Base-by-base conservation (phyloP, 2,888 invertebrate genomes). In the Leucophora obtusa region DNA sequence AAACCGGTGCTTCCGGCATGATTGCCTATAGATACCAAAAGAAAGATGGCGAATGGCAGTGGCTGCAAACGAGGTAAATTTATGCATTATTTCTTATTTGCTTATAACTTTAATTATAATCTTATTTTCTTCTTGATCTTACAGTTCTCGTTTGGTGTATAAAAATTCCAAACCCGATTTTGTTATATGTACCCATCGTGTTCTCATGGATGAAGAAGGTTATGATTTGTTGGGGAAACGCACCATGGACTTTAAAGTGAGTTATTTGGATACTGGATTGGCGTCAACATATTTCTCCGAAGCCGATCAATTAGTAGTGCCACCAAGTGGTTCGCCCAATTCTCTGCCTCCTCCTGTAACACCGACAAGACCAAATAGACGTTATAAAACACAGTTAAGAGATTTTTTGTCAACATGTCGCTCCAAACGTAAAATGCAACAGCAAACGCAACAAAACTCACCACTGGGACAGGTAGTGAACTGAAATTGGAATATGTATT, bases 121-220 rank as follows among this genome's bases (percentile, higher is more conserved):
- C 8, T 38, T 28, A 33, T n/a, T 65, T 53, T 17, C 17, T 59
- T 15, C n/a, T 66, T 60, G 10, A 63, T 17, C 21, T 50, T 74
- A 17, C 18, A 96, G 96, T 85, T 98, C 99, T 14, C 93, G 99
- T 84, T 93, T 99, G 84, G 98, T 99, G 85, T 99, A 99, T 92
- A 99, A 99, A 91, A 99, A 99, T 91, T 98, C 98, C 83, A 99
- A 99, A 90, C 98, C 99, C 0, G 99, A 99, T 90, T 98, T 98
- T 90, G 98, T 99, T 83, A 98, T 99, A 86, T 97, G 98, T 91
- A 99, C 99, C 54, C 99, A 99, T 91, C 93, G 99, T 83, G 98
- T 99, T 80, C 93, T 99, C 60, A 99, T 99, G 99, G 99, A 99
- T 89, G 99, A 99, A 91, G 99, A 99, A 92, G 99, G 99, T 11